phyloP scores from a whole-genome alignment of 2,888 invertebrate genomes.

The Germaria angustata region DNA sequence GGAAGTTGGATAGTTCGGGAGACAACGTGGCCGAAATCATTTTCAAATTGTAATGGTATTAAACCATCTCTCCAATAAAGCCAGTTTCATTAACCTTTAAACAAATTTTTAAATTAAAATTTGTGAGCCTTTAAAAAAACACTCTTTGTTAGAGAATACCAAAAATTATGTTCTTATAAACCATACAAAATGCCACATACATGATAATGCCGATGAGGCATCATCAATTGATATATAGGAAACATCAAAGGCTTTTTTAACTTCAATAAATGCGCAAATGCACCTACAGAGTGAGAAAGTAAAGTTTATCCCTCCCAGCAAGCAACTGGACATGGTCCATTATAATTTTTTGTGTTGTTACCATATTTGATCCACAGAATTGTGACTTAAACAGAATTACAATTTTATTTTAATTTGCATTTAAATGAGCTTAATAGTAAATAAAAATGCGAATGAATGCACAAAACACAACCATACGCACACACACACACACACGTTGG shows the following conservation, averaged over 20 bases:
- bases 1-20: too few species aligned
- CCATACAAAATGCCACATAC: constrained; percentile 22
- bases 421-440: constrained; percentile 74
- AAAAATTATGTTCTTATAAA: constrained; percentile 43
- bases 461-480: background rate
- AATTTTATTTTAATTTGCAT: constrained; percentile 79
- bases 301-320: background rate
- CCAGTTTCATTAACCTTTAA: too few species aligned
- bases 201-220: background rate
- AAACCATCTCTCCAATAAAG: too few species aligned
- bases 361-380: constrained; percentile 47
- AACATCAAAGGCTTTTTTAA: constrained; percentile 54
- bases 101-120: too few species aligned
- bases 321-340: background rate
- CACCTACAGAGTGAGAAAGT: background rate
- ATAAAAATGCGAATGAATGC: constrained; percentile 35
- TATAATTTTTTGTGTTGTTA: background rate
- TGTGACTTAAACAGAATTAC: constrained; percentile 76
- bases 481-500: background rate
- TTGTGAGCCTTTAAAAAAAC: too few species aligned
- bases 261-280: background rate
- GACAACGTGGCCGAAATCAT: too few species aligned
- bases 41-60: too few species aligned
- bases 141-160: constrained; percentile 4
- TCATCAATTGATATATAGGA: constrained; percentile 4